phyloP scores from a whole-genome alignment of 2,888 invertebrate genomes.

The Elegia similella region DNA sequence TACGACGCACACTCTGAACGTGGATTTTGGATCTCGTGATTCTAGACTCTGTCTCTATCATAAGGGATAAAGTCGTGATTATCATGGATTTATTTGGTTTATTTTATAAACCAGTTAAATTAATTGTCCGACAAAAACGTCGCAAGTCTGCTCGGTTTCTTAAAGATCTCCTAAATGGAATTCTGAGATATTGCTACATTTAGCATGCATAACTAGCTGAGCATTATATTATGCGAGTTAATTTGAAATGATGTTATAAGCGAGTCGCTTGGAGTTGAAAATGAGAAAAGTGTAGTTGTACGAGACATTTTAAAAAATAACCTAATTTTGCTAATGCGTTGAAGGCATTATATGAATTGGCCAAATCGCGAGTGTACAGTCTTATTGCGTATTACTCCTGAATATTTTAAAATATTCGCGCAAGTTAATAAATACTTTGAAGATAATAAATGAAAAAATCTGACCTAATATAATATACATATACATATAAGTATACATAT shows the following conservation, averaged over 20 bases:
- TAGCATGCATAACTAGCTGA: background rate
- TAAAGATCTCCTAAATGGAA: constrained; percentile 5
- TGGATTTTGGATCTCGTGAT: too few species aligned
- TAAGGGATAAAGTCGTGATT: too few species aligned
- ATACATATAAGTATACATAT: too few species aligned
- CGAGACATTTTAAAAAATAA: background rate
- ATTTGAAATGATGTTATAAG: background rate
- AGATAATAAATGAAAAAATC: too few species aligned
- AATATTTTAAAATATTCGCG: background rate
- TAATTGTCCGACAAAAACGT: background rate
- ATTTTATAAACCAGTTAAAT: too few species aligned
- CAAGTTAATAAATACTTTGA: too few species aligned
- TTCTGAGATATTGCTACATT: constrained; percentile 9
- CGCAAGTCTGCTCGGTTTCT: background rate
- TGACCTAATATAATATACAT: too few species aligned
- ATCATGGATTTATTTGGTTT: too few species aligned
- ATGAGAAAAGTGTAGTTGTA: background rate
- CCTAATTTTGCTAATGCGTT: background rate
- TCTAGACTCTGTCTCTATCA: too few species aligned
- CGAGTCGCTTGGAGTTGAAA: background rate
- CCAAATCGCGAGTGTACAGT: background rate
- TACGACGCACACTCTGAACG: too few species aligned
- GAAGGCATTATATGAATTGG: background rate
- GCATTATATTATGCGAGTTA: background rate
- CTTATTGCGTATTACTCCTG: background rate